Percentiles rank a stretch among this genome's conserved stretches.
phyloP scores from a whole-genome alignment of 2,113 vertebrate genomes.

The Notiomystis cincta region DNA sequence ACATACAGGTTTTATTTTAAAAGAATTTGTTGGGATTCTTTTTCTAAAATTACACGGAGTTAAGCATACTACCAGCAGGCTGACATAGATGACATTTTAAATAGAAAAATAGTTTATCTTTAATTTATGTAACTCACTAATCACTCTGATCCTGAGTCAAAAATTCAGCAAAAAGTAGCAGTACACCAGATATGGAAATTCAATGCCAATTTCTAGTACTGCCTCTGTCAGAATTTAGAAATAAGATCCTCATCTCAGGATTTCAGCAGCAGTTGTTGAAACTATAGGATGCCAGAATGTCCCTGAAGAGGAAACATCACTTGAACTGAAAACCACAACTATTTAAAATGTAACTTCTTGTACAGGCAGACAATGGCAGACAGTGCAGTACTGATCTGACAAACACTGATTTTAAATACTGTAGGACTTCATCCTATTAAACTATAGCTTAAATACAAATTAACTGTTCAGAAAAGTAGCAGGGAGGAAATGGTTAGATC shows the following conservation, averaged over 20 bases:
- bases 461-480: background rate
- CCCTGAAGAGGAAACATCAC: constrained; percentile 59
- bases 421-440: background rate
- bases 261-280: constrained; percentile 56
- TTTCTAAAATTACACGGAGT: background rate
- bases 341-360: background rate
- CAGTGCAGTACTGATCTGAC: background rate
- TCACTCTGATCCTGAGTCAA: constrained; percentile 23
- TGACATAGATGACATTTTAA: background rate
- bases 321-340: constrained; percentile 53
- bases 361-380: background rate
- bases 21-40: background rate
- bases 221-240: constrained; percentile 53
- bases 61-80: background rate
- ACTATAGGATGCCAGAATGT: constrained; percentile 19
- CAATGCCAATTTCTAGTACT: constrained; percentile 16
- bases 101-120: background rate
- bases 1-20: background rate
- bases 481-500: background rate
- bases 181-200: constrained; percentile 3
- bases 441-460: background rate
- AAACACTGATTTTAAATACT: background rate
- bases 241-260: constrained; percentile 35
- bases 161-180: constrained; percentile 12
- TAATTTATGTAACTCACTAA: background rate